These are phyloP conservation scores for Polypedilum pembai DNA, from an alignment of 1,140 invertebrate species.

Conservation along the genomic window DNA sequence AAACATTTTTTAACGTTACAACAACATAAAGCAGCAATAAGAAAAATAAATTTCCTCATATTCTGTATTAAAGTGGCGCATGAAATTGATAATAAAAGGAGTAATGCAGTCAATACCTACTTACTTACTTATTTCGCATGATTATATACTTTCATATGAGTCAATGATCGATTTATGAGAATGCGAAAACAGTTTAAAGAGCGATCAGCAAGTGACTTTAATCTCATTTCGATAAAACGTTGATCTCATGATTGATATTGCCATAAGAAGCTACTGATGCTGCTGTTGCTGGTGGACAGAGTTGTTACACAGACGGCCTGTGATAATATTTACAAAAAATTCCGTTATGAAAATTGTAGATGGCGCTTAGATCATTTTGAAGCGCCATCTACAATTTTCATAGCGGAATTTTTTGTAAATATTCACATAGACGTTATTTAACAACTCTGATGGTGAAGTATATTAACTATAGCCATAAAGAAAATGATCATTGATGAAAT, in stretches of 20 bases:
- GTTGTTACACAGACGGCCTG: no score
- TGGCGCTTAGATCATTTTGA: no score
- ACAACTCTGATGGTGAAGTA: no score
- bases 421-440: no score
- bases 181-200: not conserved
- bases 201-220: not conserved
- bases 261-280: no score
- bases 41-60: not conserved
- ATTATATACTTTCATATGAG: not conserved
- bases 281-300: no score
- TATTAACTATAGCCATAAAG: not conserved
- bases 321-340: no score
- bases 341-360: no score
- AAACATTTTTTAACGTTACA: no score
- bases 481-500: not conserved
- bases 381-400: no score
- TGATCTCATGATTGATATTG: not conserved
- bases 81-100: slow-evolving; percentile 25
- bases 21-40: no score
- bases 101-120: not conserved
- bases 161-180: not conserved
- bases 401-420: no score
- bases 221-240: not conserved
- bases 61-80: not conserved
- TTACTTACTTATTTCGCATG: not conserved